Base-by-base conservation (phyloP, 2,888 invertebrate genomes). In the Coelinius sp. region DNA sequence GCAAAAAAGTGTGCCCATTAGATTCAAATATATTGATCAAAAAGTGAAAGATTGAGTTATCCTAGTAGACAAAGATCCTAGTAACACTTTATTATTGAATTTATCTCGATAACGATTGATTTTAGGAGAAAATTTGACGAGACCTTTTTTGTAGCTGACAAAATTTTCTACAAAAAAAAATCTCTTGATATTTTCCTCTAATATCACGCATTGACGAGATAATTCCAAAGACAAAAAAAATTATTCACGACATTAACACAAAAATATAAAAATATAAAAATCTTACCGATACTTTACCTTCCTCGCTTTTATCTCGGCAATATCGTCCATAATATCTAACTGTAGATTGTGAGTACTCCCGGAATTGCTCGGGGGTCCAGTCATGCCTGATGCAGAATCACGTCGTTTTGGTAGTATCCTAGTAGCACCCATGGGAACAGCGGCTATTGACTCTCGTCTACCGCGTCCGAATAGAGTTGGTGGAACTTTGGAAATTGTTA, bases 321-420 rank as follows among this genome's bases (percentile, higher is more conserved):
- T 95, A 83, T 95, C 95, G 81, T 95, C 95, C 95, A 95, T 95
- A 78, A 95, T 95, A 83, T 95, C 95, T 80, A 95, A 88, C 84
- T 95, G 94, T 6, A 95, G 89, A 84, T 95, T 95, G 86, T 95
- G 95, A 49, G 93, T 92, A 86, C 95, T 95, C 68, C 95, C 94
- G 81, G 93, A 93, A 64, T 93, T 93, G 49, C 94, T 92, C 62
- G 94, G 92, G 64, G 94, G 93, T 77, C 94, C 93, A 83, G 89
- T 86, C n/a, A 89, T 81, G 64, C 88, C 89, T 49, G 86, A 82
- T 12, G 88, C 84, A 6, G 90, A 89, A 59, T 90, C 89, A 8
- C 88, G 84, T 62, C 90, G 85, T 44, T 84, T 80, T 0, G 88
- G 85, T 38, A 89, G 90, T 82, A 90, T 89, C 78, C 88, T 85